A percentile compares a stretch with the other conserved stretches of the same genome.
Evolutionary conservation across 53 echinoderm and acorn worm species (phyloP).

Genomic region (Paracentrotus lividus): DNA sequence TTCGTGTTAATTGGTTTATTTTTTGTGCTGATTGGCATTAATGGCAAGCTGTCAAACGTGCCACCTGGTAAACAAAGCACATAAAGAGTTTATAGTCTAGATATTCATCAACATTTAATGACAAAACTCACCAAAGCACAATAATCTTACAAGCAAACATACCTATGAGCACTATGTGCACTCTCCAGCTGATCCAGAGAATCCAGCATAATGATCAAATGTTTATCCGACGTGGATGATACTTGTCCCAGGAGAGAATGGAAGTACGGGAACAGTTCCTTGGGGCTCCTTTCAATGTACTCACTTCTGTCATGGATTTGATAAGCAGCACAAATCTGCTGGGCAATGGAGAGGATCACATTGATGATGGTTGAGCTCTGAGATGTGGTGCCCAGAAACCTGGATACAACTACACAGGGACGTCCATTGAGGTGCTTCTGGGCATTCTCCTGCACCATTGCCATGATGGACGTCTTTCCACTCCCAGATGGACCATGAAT

Average conservation of each 20-base stretch:
- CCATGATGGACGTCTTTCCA: slow-evolving; percentile 97
- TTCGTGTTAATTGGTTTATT: too few species aligned
- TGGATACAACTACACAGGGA: slow-evolving; percentile 71
- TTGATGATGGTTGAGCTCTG: slow-evolving; percentile 88
- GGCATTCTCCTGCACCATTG: slow-evolving; percentile 80
- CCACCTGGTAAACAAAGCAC: too few species aligned
- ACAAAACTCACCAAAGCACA: neutral
- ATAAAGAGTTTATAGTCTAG: too few species aligned
- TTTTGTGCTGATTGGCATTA: too few species aligned
- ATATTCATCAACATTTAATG: too few species aligned
- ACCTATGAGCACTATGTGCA: slow-evolving; percentile 77
- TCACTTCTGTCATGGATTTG: slow-evolving; percentile 64
- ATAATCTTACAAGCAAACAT: neutral
- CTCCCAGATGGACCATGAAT: slow-evolving; percentile 91
- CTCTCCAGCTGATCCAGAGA: slow-evolving; percentile 92
- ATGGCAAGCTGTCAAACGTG: too few species aligned
- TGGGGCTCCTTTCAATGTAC: slow-evolving; percentile 75
- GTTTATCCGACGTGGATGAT: slow-evolving; percentile 69
- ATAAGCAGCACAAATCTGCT: slow-evolving; percentile 88
- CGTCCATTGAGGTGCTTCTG: slow-evolving; percentile 59
- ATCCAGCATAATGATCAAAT: slow-evolving; percentile 87
- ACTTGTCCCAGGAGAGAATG: slow-evolving; percentile 76
- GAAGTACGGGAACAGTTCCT: slow-evolving; percentile 81
- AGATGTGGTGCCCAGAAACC: slow-evolving; percentile 94
- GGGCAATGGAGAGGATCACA: slow-evolving; percentile 81